Percentiles rank a stretch among this genome's conserved stretches.
These are phyloP conservation scores for Mythimna vitellina DNA, from an alignment of 2,888 invertebrate species.

Conservation along the genomic window DNA sequence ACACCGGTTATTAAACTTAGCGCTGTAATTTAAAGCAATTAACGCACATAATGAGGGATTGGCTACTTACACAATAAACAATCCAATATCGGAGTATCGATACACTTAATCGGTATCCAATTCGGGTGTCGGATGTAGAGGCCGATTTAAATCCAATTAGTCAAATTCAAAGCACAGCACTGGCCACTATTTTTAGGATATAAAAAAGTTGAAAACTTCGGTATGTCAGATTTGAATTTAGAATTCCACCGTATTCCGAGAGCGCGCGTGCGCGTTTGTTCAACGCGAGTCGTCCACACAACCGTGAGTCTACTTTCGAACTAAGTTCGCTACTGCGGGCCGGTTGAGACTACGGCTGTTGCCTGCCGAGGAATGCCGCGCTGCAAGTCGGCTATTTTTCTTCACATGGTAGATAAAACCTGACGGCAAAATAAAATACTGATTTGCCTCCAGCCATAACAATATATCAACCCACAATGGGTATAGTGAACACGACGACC, in stretches of 20 bases:
- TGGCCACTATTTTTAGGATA: constrained; percentile 73
- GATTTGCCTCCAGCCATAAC: constrained; percentile 63
- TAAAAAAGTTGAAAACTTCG: constrained; percentile 64
- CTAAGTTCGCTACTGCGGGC: constrained; percentile 70
- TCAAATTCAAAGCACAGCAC: constrained; percentile 79
- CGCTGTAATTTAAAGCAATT: constrained; percentile 62
- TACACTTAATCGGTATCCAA: constrained; percentile 73
- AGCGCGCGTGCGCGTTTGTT: constrained; percentile 72
- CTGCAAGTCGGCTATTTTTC: constrained; percentile 83
- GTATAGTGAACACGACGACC: constrained; percentile 42
- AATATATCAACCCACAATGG: constrained; percentile 43
- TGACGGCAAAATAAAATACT: constrained; percentile 71
- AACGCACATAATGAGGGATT: constrained; percentile 58
- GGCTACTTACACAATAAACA: constrained; percentile 84
- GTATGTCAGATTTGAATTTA: constrained; percentile 73
- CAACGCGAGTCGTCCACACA: constrained; percentile 79
- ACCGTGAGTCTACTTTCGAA: constrained; percentile 86
- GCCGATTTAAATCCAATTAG: constrained; percentile 73
- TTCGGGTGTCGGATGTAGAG: constrained; percentile 73
- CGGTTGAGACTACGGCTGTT: constrained; percentile 60
- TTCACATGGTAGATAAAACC: constrained; percentile 76
- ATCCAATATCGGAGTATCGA: constrained; percentile 71
- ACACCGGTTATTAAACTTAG: constrained; percentile 53
- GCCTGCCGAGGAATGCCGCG: constrained; percentile 81
- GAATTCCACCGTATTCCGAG: constrained; percentile 74